These are phyloP conservation scores for Tokudaia tokunoshimensis DNA, from an alignment of 2,797 vertebrate species.

Conservation along the genomic window DNA sequence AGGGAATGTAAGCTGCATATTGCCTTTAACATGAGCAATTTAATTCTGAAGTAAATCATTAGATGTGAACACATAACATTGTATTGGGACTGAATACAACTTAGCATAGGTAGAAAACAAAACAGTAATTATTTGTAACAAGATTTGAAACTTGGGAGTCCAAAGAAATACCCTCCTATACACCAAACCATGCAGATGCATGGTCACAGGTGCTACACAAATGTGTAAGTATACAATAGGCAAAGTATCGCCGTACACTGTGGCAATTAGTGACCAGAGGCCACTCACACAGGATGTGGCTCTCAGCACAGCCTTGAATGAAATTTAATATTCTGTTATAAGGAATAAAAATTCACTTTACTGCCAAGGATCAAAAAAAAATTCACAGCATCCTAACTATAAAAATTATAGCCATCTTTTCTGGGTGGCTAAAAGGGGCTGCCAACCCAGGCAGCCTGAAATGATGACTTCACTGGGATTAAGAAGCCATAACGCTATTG, in stretches of 20 bases:
- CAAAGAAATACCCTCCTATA: slow-evolving; percentile 47
- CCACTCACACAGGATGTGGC: slow-evolving; percentile 38
- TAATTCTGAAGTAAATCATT: slow-evolving; percentile 23
- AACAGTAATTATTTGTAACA: slow-evolving; percentile 47
- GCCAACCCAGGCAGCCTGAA: slow-evolving; percentile 4
- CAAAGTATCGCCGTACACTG: not conserved
- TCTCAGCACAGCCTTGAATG: slow-evolving; percentile 34
- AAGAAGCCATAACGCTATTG: not conserved
- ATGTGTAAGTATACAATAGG: slow-evolving; percentile 29
- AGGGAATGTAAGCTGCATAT: not conserved
- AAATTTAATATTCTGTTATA: slow-evolving; percentile 53
- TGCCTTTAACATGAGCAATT: not conserved
- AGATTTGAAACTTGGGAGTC: slow-evolving; percentile 39
- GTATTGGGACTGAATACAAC: slow-evolving; percentile 13
- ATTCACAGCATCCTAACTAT: slow-evolving; percentile 17
- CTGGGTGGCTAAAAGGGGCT: not conserved
- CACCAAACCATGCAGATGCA: slow-evolving; percentile 23
- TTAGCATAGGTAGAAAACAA: not conserved
- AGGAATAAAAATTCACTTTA: slow-evolving; percentile 64
- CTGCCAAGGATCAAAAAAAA: slow-evolving; percentile 20
- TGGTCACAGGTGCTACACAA: slow-evolving; percentile 48
- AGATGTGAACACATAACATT: slow-evolving; percentile 13
- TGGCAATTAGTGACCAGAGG: slow-evolving; percentile 47
- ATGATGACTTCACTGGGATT: slow-evolving; percentile 26
- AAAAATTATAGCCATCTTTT: slow-evolving; percentile 54